These are phyloP conservation scores for Scopus umbretta DNA, from an alignment of 2,113 vertebrate species.

Conservation along the genomic window DNA sequence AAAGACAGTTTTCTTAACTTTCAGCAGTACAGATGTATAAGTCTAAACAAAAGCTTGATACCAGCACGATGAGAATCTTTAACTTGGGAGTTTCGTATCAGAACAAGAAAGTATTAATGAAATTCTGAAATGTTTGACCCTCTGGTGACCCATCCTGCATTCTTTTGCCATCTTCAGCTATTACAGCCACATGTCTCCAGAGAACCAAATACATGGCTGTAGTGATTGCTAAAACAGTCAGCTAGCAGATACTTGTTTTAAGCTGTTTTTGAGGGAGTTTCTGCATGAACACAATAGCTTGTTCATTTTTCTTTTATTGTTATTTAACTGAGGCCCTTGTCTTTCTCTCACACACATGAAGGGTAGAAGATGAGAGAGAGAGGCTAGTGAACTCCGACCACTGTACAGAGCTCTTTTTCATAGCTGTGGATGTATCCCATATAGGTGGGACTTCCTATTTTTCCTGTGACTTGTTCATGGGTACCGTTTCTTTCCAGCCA, in stretches of 20 bases:
- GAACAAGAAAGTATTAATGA: background rate
- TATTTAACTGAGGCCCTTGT: background rate
- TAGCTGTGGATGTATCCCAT: background rate
- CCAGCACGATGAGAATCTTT: background rate
- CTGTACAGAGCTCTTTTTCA: background rate
- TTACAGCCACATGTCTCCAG: background rate
- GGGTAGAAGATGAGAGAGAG: background rate
- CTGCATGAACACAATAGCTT: background rate
- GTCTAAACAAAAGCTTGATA: background rate
- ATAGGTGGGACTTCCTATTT: background rate
- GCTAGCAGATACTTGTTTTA: background rate
- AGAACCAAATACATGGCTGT: background rate
- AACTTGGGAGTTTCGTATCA: background rate
- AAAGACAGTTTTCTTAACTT: background rate
- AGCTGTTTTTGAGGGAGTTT: background rate
- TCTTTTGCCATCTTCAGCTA: background rate
- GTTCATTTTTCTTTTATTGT: background rate
- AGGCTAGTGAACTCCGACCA: rapidly evolving
- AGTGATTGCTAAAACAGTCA: background rate
- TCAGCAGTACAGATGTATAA: background rate
- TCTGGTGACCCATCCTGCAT: background rate
- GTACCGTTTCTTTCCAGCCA: background rate
- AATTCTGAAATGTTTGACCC: background rate
- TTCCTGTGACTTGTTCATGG: background rate
- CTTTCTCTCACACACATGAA: background rate